phyloP scores from a whole-genome alignment of 2,113 vertebrate species.

The Castor canadensis region DNA sequence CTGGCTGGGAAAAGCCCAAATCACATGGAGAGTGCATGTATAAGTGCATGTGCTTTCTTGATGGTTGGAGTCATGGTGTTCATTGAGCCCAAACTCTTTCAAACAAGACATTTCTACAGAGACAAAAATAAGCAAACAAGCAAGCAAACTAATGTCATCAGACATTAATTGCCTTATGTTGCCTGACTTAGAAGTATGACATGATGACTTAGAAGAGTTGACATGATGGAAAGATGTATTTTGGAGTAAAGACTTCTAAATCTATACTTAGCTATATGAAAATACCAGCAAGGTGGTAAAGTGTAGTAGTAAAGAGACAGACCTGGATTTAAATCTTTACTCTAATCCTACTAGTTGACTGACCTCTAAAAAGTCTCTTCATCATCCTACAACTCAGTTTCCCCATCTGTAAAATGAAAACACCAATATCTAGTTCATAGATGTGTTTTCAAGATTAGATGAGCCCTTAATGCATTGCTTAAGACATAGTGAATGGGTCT shows the following conservation, averaged over 20 bases:
- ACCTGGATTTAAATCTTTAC: neutral
- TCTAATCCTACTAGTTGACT: neutral
- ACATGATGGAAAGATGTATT: neutral
- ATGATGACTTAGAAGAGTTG: neutral
- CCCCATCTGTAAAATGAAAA: neutral
- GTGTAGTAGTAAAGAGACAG: neutral
- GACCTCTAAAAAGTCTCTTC: neutral
- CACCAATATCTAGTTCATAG: neutral
- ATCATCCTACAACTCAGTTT: neutral
- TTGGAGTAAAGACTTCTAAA: neutral
- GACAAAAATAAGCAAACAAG: neutral
- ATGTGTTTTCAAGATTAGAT: slow-evolving; percentile 39
- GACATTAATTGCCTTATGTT: no score
- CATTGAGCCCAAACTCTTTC: neutral
- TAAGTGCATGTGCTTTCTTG: no score
- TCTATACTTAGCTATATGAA: neutral
- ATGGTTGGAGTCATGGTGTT: neutral
- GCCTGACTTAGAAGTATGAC: neutral
- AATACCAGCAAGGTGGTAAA: neutral
- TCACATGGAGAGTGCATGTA: rapidly evolving
- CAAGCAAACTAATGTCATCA: neutral
- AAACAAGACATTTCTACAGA: neutral
- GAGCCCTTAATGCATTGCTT: neutral
- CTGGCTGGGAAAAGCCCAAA: neutral
- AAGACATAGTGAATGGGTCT: neutral